Evolutionary conservation across 2,888 invertebrate species (phyloP).

Genomic region (Deilephila porcellus): DNA sequence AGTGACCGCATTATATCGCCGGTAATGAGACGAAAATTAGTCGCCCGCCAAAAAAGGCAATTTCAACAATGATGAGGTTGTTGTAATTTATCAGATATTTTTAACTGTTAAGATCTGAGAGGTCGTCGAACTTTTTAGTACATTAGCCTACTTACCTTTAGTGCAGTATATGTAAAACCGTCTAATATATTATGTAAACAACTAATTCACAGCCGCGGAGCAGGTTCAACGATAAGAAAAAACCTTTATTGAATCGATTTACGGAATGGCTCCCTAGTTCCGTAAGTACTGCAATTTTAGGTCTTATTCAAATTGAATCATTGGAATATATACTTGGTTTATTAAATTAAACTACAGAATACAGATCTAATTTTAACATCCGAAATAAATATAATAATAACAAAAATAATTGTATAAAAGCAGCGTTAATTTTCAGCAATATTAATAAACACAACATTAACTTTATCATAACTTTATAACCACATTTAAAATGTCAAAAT

Average conservation of each 20-base stretch:
- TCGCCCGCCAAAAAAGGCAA: conserved; percentile 50
- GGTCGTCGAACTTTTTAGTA: conserved; percentile 28
- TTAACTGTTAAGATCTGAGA: conserved; percentile 30
- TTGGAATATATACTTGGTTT: neutral
- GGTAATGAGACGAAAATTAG: conserved; percentile 55
- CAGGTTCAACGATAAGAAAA: conserved; percentile 1
- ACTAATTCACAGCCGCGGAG: neutral
- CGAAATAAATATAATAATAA: neutral
- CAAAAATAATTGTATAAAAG: neutral
- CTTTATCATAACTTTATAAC: neutral
- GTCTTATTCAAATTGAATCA: neutral
- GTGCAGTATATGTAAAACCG: conserved; percentile 25
- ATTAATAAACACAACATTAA: neutral
- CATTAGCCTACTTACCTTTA: conserved; percentile 28
- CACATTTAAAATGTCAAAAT: neutral
- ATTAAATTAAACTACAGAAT: too few relatives aligned
- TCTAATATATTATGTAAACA: conserved; percentile 30
- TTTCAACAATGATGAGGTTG: conserved; percentile 35
- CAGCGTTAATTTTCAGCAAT: neutral
- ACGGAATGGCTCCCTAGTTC: too few relatives aligned
- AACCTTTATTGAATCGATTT: neutral
- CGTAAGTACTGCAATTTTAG: too few relatives aligned
- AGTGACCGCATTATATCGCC: conserved; percentile 62
- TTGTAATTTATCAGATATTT: conserved; percentile 22
- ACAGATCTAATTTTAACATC: too few relatives aligned